Base-by-base conservation (phyloP, 2,888 invertebrate genomes). In the Drosophila fungiperda region DNA sequence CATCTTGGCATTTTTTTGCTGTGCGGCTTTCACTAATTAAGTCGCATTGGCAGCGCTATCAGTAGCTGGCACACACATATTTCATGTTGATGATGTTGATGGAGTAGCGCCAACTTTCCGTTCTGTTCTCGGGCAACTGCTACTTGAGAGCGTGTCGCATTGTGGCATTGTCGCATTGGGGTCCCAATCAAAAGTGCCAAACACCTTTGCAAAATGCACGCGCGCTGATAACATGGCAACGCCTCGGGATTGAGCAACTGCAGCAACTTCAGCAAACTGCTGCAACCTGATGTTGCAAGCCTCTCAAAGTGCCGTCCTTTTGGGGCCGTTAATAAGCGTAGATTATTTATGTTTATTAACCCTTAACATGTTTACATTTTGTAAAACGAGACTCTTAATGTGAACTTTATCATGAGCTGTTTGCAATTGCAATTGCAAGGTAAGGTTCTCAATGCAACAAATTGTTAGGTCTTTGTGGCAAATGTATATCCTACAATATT, bases 311-410 rank as follows among this genome's bases (percentile, higher is more conserved):
- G 81, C 68, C 63, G 76, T 78, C 73, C 74, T 38, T 15, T 72
- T 68, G 29, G 72, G 69, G 65, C 80, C 80, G 82, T 92, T 86
- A 89, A 91, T 91, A 91, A 91, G 89, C 83, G 82, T 78, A 90
- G 92, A 92, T 92, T 92, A 92, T 92, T 91, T 91, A 89, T 92
- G 92, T 92, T 92, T 92, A 92, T 92, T 91, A 92, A 90, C 89
- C 89, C 84, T 91, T 86, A 90, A 91, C 92, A 90, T 91, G 92
- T 92, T 92, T 90, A 92, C 92, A 92, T 92, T 92, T 92, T 92
- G 92, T 92, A 92, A 92, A 91, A 92, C 91, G 92, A 92, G 92
- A 92, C 87, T 91, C 87, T 92, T 91, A 91, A 92, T 91, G 92
- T 92, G 92, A 91, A 91, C 91, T 91, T 92, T 92, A 92, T 92